Percentiles rank a stretch among this genome's conserved stretches.
phyloP scores from a whole-genome alignment of 2,113 vertebrate genomes.

The Gracilinanus agilis region DNA sequence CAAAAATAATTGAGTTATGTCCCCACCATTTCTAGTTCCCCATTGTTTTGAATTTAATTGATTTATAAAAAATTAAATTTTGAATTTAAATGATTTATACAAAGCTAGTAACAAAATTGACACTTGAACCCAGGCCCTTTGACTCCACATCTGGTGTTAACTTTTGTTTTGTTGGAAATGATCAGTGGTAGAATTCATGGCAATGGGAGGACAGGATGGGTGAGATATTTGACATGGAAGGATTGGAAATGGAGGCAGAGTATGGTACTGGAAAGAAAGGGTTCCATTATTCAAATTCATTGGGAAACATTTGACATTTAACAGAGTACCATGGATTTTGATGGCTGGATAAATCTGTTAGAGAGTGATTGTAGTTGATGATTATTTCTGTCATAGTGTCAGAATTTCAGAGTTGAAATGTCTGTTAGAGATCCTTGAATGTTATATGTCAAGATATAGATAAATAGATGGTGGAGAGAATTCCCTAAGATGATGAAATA shows the following conservation, averaged over 20 bases:
- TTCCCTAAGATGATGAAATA: not conserved
- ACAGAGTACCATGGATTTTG: slow-evolving; percentile 2
- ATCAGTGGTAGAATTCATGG: not conserved
- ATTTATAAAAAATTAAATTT: not conserved
- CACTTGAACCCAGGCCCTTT: not conserved
- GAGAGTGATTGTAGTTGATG: not conserved
- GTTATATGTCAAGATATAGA: not conserved
- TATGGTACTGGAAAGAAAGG: not conserved
- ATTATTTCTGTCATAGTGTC: not conserved
- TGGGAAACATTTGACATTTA: slow-evolving; percentile 47
- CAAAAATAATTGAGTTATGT: not conserved
- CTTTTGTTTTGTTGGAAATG: not conserved
- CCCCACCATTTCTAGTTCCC: not conserved
- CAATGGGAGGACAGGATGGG: not conserved
- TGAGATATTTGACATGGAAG: not conserved
- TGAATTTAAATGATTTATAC: not conserved
- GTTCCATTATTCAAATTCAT: not conserved
- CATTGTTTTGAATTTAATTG: not conserved
- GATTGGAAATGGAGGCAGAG: not conserved
- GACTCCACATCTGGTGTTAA: not conserved
- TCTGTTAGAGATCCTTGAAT: not conserved
- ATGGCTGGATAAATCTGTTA: not conserved
- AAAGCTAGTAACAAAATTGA: not conserved
- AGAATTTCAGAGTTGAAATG: not conserved
- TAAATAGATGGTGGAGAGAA: not conserved